A percentile compares a stretch with the other conserved stretches of the same genome.
phyloP scores from a whole-genome alignment of 2,888 invertebrate genomes.

The Philopedon plagiatum region DNA sequence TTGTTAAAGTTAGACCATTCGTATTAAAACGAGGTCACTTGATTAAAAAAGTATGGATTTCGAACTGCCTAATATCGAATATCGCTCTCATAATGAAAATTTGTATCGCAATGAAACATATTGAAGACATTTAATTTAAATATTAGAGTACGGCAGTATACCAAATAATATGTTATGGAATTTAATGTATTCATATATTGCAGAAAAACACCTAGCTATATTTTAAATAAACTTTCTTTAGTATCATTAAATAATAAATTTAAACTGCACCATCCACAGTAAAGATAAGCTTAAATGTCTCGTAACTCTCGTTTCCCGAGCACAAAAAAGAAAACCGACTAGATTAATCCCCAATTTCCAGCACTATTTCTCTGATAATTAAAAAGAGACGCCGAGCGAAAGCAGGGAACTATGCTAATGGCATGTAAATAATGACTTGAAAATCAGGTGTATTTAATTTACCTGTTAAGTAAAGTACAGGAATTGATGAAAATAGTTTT shows the following conservation, averaged over 20 bases:
- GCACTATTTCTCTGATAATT: constrained; percentile 30
- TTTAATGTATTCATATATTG: not conserved
- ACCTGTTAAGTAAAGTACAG: no score
- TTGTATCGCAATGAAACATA: not conserved
- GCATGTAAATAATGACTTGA: constrained; percentile 24
- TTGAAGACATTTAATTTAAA: not conserved
- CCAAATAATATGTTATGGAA: no score
- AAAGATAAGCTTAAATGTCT: constrained; percentile 45
- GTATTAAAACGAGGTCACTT: no score
- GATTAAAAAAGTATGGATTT: no score
- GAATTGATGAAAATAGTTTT: no score
- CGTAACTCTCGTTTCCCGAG: constrained; percentile 34
- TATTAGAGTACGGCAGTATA: no score
- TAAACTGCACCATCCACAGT: constrained; percentile 44
- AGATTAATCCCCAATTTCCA: constrained; percentile 18
- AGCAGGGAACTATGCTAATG: constrained; percentile 22
- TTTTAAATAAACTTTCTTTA: constrained; percentile 40
- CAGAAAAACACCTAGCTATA: constrained; percentile 37
- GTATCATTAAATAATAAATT: constrained; percentile 47
- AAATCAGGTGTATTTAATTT: no score
- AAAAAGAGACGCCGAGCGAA: constrained; percentile 27
- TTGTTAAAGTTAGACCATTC: no score
- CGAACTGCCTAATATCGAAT: no score
- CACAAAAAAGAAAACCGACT: constrained; percentile 19
- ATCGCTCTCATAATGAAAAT: not conserved